Evolutionary conservation across 2,797 vertebrate genomes (phyloP).

Genomic region (Oophaga sylvatica): DNA sequence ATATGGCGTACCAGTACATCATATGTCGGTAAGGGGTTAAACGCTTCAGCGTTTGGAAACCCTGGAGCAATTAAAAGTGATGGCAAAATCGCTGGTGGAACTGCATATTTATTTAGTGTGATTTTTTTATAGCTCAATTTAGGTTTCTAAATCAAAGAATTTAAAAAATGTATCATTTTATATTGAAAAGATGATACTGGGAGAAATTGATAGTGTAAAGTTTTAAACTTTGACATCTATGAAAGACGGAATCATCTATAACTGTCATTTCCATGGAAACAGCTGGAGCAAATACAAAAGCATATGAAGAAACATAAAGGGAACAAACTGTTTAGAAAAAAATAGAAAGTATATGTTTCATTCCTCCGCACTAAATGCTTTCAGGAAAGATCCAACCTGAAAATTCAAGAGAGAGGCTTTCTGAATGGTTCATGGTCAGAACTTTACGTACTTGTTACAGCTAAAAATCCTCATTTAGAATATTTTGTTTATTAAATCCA

Average conservation of each 20-base stretch:
- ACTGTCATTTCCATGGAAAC: slow-evolving; percentile 15
- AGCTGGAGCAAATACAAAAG: slow-evolving; percentile 20
- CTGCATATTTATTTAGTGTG: neutral
- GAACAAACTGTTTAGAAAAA: neutral
- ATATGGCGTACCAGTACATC: no score
- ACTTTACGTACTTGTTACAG: neutral
- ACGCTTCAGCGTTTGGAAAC: no score
- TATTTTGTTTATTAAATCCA: neutral
- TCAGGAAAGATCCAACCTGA: neutral
- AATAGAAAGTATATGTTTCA: neutral
- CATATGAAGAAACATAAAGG: neutral
- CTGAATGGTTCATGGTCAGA: neutral
- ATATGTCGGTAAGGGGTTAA: no score
- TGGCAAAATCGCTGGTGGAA: no score
- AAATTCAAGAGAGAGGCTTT: neutral
- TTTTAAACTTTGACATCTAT: neutral
- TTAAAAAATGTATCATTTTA: neutral
- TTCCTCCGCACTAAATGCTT: neutral
- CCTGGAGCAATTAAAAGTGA: no score
- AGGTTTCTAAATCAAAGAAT: neutral
- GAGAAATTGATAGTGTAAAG: neutral
- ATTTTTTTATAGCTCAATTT: neutral
- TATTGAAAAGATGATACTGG: neutral
- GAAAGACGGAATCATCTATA: neutral
- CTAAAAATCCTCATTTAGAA: neutral